Conservation (phyloP, 2,797 vertebrate genomes). For the Megaceryle alcyon region DNA sequence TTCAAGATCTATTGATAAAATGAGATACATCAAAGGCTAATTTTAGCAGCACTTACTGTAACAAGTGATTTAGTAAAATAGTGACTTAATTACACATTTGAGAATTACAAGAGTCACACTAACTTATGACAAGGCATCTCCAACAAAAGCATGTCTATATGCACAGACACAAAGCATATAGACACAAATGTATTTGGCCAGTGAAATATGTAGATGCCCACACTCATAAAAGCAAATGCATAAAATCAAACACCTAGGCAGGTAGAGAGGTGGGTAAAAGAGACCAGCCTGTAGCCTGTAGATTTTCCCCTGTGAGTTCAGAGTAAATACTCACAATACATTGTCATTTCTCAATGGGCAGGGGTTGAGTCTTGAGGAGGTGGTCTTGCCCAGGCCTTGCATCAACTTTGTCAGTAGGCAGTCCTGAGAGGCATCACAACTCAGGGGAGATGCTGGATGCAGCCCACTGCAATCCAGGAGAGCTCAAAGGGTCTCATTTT, state of each 20-base stretch:
- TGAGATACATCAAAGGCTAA: not conserved
- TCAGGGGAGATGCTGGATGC: not conserved
- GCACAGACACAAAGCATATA: not conserved
- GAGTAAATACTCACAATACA: no score
- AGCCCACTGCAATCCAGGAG: not conserved
- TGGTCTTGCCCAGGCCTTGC: no score
- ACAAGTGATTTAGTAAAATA: not conserved
- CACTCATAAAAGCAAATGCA: not conserved
- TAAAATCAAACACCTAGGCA: not conserved
- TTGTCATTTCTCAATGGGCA: no score
- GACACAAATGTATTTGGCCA: not conserved
- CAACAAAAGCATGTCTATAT: not conserved
- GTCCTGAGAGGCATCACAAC: no score
- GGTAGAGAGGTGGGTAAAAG: not conserved
- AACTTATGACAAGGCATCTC: not conserved
- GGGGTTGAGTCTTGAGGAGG: no score
- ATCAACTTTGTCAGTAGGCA: no score
- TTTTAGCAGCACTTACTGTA: not conserved
- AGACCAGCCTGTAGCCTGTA: no score
- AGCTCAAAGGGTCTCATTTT: not conserved
- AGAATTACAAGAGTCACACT: not conserved
- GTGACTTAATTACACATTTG: not conserved
- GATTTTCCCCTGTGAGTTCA: no score
- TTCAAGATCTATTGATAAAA: not conserved
- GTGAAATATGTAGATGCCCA: not conserved